Evolutionary conservation across 2,113 vertebrate species (phyloP), one percentile per base, ranked within the genome.

Genomic region (Gymnarchus niloticus): DNA sequence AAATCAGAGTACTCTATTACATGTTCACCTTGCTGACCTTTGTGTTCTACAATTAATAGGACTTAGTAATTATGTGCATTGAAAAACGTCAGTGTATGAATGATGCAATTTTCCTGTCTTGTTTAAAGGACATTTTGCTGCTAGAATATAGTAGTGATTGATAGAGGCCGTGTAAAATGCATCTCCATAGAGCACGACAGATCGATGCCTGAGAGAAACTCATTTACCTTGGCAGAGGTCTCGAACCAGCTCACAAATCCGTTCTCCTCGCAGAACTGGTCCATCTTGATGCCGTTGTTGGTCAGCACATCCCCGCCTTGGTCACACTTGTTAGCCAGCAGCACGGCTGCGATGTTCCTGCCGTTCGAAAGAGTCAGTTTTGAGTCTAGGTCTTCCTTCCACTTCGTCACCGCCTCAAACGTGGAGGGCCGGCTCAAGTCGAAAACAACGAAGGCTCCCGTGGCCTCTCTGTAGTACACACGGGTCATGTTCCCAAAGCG

Each of bases 201-300:
- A 73, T 17, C 33, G 12, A 6, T 73, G 65, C 65, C 65, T 73
- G 65, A 73, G 12, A 73, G 28, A 6, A 48, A 28, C n/a, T 28
- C 25, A 21, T 17, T 17, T 88, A 97, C 97, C 96, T 97, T 97
- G 84, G 96, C 96, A 86, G 96, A 98, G 2, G 95, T 97, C 93
- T 97, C 94, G 93, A 96, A 97, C 95, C 95, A 97, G 57, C 95
- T 95, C 86, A 87, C 83, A 88, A 97, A 98, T 86, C 92, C 92
- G 86, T 96, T 93, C 82, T 96, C 94, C 90, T 93, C 94, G 91
- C 96, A 98, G 90, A 97, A 96, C 59, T 92, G 94, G 86, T 96
- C 94, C 91, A 96, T 93, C 84, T 95, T 94, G 88, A 92, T 87
- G 86, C 90, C 87, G 12, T 90, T 92, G 88, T 87, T 91, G 86